Evolutionary conservation across 2,113 vertebrate genomes (phyloP).

Genomic region (Triplophysa siluroides): DNA sequence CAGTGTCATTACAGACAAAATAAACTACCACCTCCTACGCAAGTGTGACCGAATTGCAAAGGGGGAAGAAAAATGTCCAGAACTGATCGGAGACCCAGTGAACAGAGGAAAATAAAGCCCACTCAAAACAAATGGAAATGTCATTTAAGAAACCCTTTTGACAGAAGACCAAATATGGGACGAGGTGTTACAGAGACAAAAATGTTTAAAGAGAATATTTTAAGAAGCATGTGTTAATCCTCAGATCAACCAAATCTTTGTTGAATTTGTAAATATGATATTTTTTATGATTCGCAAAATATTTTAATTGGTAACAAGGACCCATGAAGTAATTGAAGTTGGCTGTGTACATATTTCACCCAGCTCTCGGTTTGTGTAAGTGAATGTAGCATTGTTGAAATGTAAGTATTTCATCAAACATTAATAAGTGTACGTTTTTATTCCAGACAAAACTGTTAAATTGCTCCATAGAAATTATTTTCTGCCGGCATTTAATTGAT

Average conservation of each 20-base stretch:
- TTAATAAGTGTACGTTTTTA: constrained; percentile 57
- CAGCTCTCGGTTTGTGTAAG: constrained; percentile 58
- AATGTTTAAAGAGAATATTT: constrained; percentile 63
- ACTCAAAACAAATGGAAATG: constrained; percentile 27
- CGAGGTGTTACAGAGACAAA: constrained; percentile 66
- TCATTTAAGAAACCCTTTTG: constrained; percentile 44
- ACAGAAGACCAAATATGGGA: constrained; percentile 77
- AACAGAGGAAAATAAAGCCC: constrained; percentile 78
- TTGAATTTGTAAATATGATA: constrained; percentile 88
- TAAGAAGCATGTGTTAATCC: constrained; percentile 62
- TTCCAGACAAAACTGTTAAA: constrained; percentile 34
- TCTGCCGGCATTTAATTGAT: constrained; percentile 56
- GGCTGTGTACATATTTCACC: constrained; percentile 75
- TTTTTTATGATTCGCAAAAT: constrained; percentile 90
- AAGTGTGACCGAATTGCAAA: constrained; percentile 88
- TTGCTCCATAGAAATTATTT: constrained; percentile 22
- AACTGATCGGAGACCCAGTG: constrained; percentile 85
- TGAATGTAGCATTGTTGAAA: constrained; percentile 63
- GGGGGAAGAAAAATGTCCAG: constrained; percentile 85
- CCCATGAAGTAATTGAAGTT: constrained; percentile 66
- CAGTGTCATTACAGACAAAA: constrained; percentile 90
- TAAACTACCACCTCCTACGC: constrained; percentile 90
- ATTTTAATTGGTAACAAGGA: constrained; percentile 88
- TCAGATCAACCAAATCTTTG: constrained; percentile 75
- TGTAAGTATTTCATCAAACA: constrained; percentile 65